A percentile compares a stretch with the other conserved stretches of the same genome.
Conservation (phyloP, 2,113 vertebrate species). For the Oncorhynchus tshawytscha region DNA sequence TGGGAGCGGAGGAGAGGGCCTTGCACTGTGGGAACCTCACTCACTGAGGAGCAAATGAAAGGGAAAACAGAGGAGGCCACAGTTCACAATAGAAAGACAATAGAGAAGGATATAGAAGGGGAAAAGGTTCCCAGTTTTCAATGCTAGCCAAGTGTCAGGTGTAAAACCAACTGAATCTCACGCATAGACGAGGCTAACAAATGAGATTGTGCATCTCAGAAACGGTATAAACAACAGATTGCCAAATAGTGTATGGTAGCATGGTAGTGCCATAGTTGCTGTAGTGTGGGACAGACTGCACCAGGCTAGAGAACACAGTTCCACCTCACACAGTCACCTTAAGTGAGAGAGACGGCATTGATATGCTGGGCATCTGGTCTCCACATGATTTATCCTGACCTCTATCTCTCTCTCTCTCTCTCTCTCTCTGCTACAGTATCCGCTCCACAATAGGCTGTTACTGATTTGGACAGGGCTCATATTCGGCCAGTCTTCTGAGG, state of each 20-base stretch:
- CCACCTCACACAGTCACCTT: constrained; percentile 51
- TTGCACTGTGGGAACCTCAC: constrained; percentile 71
- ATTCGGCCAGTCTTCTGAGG: constrained; percentile 48
- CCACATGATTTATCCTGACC: constrained; percentile 73
- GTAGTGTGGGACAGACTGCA: constrained; percentile 51
- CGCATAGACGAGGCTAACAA: not conserved
- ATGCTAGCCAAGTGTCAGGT: constrained; percentile 10
- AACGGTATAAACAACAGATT: not conserved
- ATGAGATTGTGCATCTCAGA: not conserved
- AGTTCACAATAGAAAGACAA: constrained; percentile 53
- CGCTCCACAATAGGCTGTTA: constrained; percentile 55
- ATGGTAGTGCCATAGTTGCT: constrained; percentile 56
- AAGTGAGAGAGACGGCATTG: constrained; percentile 59
- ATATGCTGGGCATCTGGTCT: constrained; percentile 74
- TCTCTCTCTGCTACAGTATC: constrained; percentile 56
- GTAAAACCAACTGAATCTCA: constrained; percentile 10
- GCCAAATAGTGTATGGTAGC: constrained; percentile 16
- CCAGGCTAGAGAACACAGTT: constrained; percentile 51
- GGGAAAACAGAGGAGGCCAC: constrained; percentile 54
- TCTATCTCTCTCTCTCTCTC: constrained; percentile 2
- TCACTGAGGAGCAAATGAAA: constrained; percentile 69
- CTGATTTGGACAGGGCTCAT: constrained; percentile 63
- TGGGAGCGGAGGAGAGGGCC: constrained; percentile 41
- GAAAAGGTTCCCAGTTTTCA: constrained; percentile 18
- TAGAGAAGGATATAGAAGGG: constrained; percentile 18